Conservation (phyloP, 2,113 vertebrate species). For the Phrynosoma blainvillii region DNA sequence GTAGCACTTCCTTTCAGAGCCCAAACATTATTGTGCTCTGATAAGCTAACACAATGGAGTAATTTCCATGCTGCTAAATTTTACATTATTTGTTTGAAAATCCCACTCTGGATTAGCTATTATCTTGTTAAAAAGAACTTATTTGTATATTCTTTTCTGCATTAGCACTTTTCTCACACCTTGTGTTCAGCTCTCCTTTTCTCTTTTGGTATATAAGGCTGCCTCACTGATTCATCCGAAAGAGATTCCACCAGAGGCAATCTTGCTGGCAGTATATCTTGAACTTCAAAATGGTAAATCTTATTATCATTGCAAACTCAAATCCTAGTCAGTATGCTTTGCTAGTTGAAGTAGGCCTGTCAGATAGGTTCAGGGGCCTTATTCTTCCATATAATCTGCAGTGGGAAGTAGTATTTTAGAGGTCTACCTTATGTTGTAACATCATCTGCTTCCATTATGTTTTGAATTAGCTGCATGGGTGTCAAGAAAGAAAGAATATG, state of each 20-base stretch:
- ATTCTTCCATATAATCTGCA: too few relatives aligned
- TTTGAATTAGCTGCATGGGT: neutral
- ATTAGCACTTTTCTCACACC: neutral
- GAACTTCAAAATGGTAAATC: slow-evolving; percentile 94
- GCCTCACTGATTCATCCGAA: slow-evolving; percentile 93
- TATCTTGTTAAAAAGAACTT: neutral
- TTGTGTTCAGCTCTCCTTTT: slow-evolving; percentile 18
- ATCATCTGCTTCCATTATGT: neutral
- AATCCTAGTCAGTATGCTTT: neutral
- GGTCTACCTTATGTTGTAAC: too few relatives aligned
- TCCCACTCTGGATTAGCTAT: neutral
- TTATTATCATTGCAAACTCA: neutral
- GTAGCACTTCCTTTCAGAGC: too few relatives aligned
- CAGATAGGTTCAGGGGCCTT: neutral
- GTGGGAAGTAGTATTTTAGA: neutral
- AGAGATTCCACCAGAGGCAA: slow-evolving; percentile 97
- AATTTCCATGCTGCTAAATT: neutral
- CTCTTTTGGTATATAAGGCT: slow-evolving; percentile 79
- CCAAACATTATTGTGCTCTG: too few relatives aligned
- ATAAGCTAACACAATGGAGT: neutral
- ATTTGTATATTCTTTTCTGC: neutral
- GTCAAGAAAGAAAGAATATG: neutral
- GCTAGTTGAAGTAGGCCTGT: too few relatives aligned
- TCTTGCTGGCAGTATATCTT: slow-evolving; percentile 93
- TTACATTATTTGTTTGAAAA: neutral